Percentiles rank a stretch among this genome's conserved stretches.
These are phyloP conservation scores for Exaiptasia diaphana DNA, from an alignment of 64 coral and sea anemone species.

Conservation along the genomic window DNA sequence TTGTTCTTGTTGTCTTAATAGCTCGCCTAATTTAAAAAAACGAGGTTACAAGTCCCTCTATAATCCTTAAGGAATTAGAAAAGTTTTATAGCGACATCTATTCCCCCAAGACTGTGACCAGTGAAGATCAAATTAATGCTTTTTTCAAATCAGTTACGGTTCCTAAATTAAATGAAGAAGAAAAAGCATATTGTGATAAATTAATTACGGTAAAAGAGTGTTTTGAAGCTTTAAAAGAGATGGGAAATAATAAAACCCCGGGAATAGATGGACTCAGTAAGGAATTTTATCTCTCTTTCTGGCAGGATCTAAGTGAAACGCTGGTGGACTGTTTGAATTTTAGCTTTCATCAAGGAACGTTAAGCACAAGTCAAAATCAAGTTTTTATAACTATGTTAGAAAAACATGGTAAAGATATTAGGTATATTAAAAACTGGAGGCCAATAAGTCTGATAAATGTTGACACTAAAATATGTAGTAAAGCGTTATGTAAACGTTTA, in stretches of 20 bases:
- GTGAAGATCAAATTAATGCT: too few relatives aligned
- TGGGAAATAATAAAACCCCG: not conserved
- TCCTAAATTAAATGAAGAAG: not conserved
- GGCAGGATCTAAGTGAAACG: not conserved
- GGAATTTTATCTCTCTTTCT: constrained; percentile 35
- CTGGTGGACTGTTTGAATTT: constrained; percentile 6
- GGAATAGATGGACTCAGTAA: constrained; percentile 18
- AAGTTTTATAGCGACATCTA: not conserved
- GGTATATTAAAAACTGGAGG: constrained; percentile 11
- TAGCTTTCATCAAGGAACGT: not conserved
- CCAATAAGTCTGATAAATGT: constrained; percentile 47
- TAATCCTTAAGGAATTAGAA: not conserved
- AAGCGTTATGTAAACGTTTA: not conserved
- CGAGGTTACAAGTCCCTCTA: not conserved
- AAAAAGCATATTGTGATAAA: not conserved
- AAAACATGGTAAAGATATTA: constrained; percentile 13
- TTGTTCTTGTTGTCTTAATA: too few relatives aligned
- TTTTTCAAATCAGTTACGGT: too few relatives aligned
- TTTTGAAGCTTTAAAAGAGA: not conserved
- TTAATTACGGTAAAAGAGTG: constrained; percentile 2
- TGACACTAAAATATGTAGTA: constrained; percentile 23
- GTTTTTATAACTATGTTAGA: constrained; percentile 5
- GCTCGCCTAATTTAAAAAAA: not conserved
- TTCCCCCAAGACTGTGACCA: not conserved
- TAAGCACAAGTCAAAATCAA: constrained; percentile 9